Base-by-base conservation (phyloP, 2,888 invertebrate species). In the Plusia festucae region DNA sequence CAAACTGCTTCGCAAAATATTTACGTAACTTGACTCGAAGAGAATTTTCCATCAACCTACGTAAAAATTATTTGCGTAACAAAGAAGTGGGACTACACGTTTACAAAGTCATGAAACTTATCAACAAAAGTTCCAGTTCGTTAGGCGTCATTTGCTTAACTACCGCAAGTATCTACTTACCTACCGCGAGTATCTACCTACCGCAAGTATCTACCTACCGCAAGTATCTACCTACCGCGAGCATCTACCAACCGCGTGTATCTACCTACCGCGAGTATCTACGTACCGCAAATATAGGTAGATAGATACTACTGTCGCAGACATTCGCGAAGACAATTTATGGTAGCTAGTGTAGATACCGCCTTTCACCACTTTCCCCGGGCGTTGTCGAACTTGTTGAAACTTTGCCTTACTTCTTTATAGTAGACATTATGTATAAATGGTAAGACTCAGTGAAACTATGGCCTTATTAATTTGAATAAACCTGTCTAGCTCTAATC, bases 301-400 rank as follows among this genome's bases (percentile, higher is more conserved):
- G 2, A 18, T 22, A 52, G 60, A 64, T 56, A 64, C 51, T 49
- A 56, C 24, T 57, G 56, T 52, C 20, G 8, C 16, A 59, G 51
- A 8, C 16, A 63, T 64, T 63, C 30, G 20, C 51, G 53, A 51
- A 18, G 62, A 70, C 65, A 68, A 72, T 72, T 69, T 62, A 58
- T 53, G 60, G 22, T 59, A 44, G 46, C 4, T 24, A 52, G 51
- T 20, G 49, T 32, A 61, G 54, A 59, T 24, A 24, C 60, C 16
- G 54, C 60, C 73, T 73, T 73, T 79, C 80, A 76, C 60, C 80
- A 76, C 78, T 79, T 78, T 78, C 76, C 67, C 71, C 27, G 44
- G 58, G 75, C 67, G 70, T 61, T 66, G 59, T 30, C 60, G 18
- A 71, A 79, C 71, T 81, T 77, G 77, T 71, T 55, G 63, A 66